phyloP scores from a whole-genome alignment of 2,113 vertebrate genomes.

The Bothrops jararaca region DNA sequence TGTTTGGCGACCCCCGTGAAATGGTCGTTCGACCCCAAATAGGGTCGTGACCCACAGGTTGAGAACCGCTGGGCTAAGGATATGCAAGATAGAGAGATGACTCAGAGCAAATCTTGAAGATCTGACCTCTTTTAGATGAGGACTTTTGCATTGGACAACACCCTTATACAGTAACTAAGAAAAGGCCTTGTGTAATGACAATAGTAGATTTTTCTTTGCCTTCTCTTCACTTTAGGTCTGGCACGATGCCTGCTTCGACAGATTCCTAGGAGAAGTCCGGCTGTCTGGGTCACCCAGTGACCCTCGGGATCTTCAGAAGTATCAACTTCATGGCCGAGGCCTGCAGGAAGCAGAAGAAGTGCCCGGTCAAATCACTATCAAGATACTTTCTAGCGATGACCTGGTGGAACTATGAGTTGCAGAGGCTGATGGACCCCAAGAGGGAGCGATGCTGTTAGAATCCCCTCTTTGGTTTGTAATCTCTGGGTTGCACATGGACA shows the following conservation, averaged over 20 bases:
- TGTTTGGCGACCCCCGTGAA: no score
- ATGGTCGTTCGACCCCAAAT: no score
- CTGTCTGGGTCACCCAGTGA: constrained; percentile 75
- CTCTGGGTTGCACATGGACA: not conserved
- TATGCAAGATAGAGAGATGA: constrained; percentile 23
- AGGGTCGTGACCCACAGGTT: no score
- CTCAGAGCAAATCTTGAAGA: not conserved
- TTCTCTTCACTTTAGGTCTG: constrained; percentile 77
- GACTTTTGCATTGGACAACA: not conserved
- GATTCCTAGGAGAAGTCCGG: constrained; percentile 85
- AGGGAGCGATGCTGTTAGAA: constrained; percentile 23
- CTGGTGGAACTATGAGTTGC: constrained; percentile 80
- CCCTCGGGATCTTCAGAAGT: constrained; percentile 65
- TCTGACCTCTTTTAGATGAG: not conserved
- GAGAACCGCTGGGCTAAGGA: no score
- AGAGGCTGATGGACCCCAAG: constrained; percentile 42
- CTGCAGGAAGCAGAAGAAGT: constrained; percentile 68
- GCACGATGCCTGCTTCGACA: constrained; percentile 81
- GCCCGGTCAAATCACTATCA: constrained; percentile 81
- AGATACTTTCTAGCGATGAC: constrained; percentile 75
- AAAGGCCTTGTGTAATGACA: not conserved
- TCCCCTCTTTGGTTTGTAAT: not conserved
- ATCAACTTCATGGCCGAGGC: constrained; percentile 77
- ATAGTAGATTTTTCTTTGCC: not conserved
- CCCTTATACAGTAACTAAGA: not conserved